Conservation (phyloP, 2,888 invertebrate genomes). For the Antheraea assamensis region DNA sequence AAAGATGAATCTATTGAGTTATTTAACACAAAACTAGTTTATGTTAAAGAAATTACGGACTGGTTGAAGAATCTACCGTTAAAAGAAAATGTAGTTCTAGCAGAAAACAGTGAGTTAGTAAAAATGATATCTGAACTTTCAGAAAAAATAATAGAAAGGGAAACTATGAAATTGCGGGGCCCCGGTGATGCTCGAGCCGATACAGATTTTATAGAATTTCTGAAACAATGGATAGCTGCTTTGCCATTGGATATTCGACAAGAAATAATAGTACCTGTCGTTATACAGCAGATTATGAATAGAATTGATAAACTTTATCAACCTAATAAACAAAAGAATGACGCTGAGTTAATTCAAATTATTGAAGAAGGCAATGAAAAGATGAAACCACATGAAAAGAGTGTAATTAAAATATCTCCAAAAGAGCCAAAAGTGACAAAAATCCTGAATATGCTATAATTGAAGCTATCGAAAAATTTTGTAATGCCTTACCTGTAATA, state of each 20-base stretch:
- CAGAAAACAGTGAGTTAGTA: slow-evolving; percentile 35
- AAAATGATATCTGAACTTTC: slow-evolving; percentile 52
- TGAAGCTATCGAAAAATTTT: slow-evolving; percentile 59
- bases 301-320: slow-evolving; percentile 46
- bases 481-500: slow-evolving; percentile 49
- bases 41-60: slow-evolving; percentile 57
- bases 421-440: slow-evolving; percentile 21
- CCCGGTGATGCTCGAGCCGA: slow-evolving; percentile 33
- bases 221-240: slow-evolving; percentile 50
- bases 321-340: not conserved
- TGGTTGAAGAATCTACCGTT: slow-evolving; percentile 62
- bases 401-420: slow-evolving; percentile 19
- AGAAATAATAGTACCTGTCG: slow-evolving; percentile 41
- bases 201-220: slow-evolving; percentile 41
- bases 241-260: slow-evolving; percentile 47
- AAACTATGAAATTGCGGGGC: slow-evolving; percentile 30
- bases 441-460: slow-evolving; percentile 43
- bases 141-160: slow-evolving; percentile 45
- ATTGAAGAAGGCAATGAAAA: slow-evolving; percentile 12
- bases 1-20: slow-evolving; percentile 41
- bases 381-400: slow-evolving; percentile 17
- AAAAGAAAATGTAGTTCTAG: slow-evolving; percentile 34
- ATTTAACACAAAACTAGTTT: slow-evolving; percentile 48
- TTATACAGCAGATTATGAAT: slow-evolving; percentile 50
- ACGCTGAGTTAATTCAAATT: not conserved